Conservation (phyloP, 2,797 vertebrate genomes). For the Aldrovandia affinis region DNA sequence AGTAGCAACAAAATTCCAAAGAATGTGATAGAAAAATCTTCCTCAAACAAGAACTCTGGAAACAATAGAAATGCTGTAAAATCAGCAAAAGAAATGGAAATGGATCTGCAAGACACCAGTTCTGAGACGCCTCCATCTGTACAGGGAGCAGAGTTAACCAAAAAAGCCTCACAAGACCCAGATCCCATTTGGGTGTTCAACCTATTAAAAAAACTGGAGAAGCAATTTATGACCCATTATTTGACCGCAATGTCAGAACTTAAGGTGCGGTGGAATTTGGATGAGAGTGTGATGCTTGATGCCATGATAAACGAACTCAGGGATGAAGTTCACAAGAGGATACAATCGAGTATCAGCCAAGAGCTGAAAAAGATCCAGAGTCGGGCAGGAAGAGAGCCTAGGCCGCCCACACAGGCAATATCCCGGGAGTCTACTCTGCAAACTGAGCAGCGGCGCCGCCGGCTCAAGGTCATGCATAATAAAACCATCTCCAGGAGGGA, state of each 20-base stretch:
- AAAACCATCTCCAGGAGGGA: slow-evolving; percentile 68
- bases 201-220: slow-evolving; percentile 84
- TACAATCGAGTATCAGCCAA: slow-evolving; percentile 76
- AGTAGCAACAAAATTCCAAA: slow-evolving; percentile 54
- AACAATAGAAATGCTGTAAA: slow-evolving; percentile 57
- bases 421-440: slow-evolving; percentile 68
- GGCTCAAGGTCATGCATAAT: slow-evolving; percentile 80
- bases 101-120: slow-evolving; percentile 46
- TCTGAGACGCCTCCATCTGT: slow-evolving; percentile 46
- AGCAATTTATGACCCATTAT: slow-evolving; percentile 86
- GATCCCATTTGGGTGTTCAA: slow-evolving; percentile 82
- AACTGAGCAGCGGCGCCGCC: slow-evolving; percentile 74
- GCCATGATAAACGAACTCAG: slow-evolving; percentile 83
- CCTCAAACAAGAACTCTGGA: slow-evolving; percentile 56
- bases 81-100: slow-evolving; percentile 61
- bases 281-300: slow-evolving; percentile 73
- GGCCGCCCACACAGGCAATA: slow-evolving; percentile 59
- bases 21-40: slow-evolving; percentile 47
- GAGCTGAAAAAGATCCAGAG: slow-evolving; percentile 81
- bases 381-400: slow-evolving; percentile 51
- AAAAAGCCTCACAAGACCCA: slow-evolving; percentile 64
- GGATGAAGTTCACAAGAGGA: slow-evolving; percentile 80
- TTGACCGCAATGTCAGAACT: slow-evolving; percentile 78
- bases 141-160: slow-evolving; percentile 32
- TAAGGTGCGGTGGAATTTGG: slow-evolving; percentile 86